phyloP scores from a whole-genome alignment of 1,140 invertebrate genomes.

The Polypedilum vanderplanki region DNA sequence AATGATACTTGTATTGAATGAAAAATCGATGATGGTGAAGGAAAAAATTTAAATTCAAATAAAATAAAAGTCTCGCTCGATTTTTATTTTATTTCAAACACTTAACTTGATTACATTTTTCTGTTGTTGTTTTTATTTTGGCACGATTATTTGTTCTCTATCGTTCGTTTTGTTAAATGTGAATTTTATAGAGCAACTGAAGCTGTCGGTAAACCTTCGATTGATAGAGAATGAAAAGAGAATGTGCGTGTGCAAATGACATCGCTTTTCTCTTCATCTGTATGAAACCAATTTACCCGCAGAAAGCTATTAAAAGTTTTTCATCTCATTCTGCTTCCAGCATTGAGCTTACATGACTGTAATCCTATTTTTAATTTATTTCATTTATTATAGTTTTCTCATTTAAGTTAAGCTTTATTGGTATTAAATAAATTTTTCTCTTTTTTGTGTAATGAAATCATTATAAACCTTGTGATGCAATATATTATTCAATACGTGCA shows the following conservation, averaged over 20 bases:
- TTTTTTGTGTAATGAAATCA: neutral
- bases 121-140: neutral
- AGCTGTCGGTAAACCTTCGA: too few relatives aligned
- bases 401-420: neutral
- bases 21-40: neutral
- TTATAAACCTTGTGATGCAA: neutral
- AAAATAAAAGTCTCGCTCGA: neutral
- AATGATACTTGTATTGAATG: neutral
- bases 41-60: neutral
- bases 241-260: too few relatives aligned
- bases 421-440: neutral
- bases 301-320: conserved; percentile 12
- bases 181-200: too few relatives aligned
- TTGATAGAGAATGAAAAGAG: too few relatives aligned
- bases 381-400: neutral
- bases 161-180: too few relatives aligned
- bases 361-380: neutral
- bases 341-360: neutral
- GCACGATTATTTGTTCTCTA: too few relatives aligned
- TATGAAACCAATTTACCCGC: neutral
- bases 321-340: neutral
- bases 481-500: neutral
- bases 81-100: neutral
- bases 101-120: conserved; percentile 19
- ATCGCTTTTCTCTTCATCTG: too few relatives aligned